Percentiles rank a stretch among this genome's conserved stretches.
These are phyloP conservation scores for Melipona quadrifasciata DNA, from an alignment of 1,140 invertebrate genomes.

Conservation along the genomic window DNA sequence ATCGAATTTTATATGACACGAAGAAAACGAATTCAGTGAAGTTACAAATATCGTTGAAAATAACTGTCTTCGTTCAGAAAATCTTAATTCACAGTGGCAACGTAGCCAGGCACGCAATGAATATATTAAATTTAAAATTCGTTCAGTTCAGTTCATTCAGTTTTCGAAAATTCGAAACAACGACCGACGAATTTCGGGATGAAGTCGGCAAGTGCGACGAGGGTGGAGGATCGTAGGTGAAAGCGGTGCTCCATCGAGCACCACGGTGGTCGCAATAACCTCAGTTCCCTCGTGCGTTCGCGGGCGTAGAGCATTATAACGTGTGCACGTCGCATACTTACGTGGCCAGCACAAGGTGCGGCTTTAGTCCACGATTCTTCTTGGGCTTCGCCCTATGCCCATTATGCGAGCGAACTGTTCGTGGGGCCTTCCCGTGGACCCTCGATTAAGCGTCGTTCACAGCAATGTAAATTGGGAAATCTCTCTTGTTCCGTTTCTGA, in stretches of 20 bases:
- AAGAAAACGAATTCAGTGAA: too few species aligned
- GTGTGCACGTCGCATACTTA: slow-evolving; percentile 53
- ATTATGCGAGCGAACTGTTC: slow-evolving; percentile 72
- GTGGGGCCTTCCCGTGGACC: slow-evolving; percentile 56
- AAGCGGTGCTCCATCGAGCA: slow-evolving; percentile 51
- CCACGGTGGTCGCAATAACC: slow-evolving; percentile 77
- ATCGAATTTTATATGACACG: too few species aligned
- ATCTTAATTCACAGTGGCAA: too few species aligned
- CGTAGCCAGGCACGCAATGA: too few species aligned
- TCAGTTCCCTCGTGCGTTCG: slow-evolving; percentile 72
- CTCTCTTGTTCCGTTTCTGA: neutral
- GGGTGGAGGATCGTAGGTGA: slow-evolving; percentile 45
- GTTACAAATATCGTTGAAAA: too few species aligned
- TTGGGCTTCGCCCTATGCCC: slow-evolving; percentile 73
- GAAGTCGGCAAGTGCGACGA: neutral
- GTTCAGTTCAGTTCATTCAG: too few species aligned
- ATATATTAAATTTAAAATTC: too few species aligned
- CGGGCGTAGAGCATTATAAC: slow-evolving; percentile 75
- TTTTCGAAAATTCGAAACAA: neutral
- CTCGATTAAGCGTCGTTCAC: slow-evolving; percentile 70
- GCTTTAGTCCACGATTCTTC: slow-evolving; percentile 76
- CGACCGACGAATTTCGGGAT: neutral
- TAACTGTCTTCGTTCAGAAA: too few species aligned
- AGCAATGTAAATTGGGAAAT: slow-evolving; percentile 5
- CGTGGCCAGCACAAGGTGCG: slow-evolving; percentile 73